Conservation (phyloP, 2,113 vertebrate genomes). For the Tragelaphus strepsiceros region DNA sequence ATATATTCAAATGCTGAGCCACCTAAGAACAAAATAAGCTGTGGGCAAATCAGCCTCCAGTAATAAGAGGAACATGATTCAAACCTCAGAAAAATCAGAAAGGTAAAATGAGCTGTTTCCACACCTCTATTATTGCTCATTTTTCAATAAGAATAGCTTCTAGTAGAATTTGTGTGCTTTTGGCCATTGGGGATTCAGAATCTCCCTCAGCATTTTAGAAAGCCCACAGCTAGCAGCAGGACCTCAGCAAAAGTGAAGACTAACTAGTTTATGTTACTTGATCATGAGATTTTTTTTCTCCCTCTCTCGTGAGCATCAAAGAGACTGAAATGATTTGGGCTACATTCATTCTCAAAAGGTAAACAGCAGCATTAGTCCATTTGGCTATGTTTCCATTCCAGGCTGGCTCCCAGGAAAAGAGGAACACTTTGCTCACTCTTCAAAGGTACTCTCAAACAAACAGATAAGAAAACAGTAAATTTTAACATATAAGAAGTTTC, state of each 20-base stretch:
- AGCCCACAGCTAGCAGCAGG: not conserved
- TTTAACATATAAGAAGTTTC: not conserved
- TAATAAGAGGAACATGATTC: not conserved
- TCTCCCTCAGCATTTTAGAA: not conserved
- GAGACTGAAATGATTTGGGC: not conserved
- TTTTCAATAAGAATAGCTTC: not conserved
- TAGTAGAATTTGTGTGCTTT: not conserved
- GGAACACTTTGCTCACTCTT: not conserved
- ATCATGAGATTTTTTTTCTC: not conserved
- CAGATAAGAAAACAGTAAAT: not conserved
- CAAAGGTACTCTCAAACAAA: not conserved
- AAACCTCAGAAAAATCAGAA: not conserved
- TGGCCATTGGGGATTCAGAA: not conserved
- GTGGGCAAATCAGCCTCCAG: not conserved
- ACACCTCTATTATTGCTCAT: not conserved
- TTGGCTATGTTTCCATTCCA: not conserved
- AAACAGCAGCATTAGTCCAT: not conserved
- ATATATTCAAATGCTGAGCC: not conserved
- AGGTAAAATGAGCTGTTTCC: not conserved
- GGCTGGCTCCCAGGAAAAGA: not conserved
- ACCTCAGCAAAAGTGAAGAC: not conserved
- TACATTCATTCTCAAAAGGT: not conserved
- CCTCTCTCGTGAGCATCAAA: not conserved
- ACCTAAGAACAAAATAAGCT: not conserved
- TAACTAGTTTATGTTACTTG: not conserved